Base-by-base conservation (phyloP, 1,140 invertebrate genomes). In the Delia radicum region DNA sequence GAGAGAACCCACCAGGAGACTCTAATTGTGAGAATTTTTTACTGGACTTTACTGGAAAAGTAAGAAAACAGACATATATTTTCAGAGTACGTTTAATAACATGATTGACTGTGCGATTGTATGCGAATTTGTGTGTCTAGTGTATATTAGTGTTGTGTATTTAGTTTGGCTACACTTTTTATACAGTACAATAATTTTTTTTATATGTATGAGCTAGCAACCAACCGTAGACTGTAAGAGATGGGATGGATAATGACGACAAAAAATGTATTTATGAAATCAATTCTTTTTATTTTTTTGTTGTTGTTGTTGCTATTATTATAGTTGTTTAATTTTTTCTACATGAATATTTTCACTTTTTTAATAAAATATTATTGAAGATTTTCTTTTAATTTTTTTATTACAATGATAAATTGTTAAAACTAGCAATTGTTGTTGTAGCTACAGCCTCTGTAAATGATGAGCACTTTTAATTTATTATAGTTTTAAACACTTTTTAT, bases 81-180 rank as follows among this genome's bases (percentile, higher is more conserved):
- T n/a, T n/a, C n/a, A n/a, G n/a, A n/a, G n/a, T n/a, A n/a, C n/a
- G n/a, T n/a, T n/a, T n/a, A n/a, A n/a, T n/a, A n/a, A n/a, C n/a
- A n/a, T n/a, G n/a, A n/a, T n/a, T n/a, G n/a, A 62, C 6, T 27
- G 62, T 63, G 62, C 33, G 33, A 10, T 10, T 10, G 33, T 27
- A 10, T 63, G 26, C 12, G 62, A 27, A 27, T 62, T 21, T 29
- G 27, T 67, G 5, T 37, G n/a, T 33, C 33, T 27, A 33, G 63
- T 67, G 31, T 4, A 42, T 33, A 12, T 33, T 31, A 33, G 24
- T 69, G 29, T 67, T 67, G 63, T 31, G 28, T 67, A 67, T 67
- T 31, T 37, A 33, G 65, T 69, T 29, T 67, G 13, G 63, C 63
- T 67, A 67, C 28, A 67, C 8, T 65, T 65, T n/a, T n/a, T 27